Conservation (phyloP, 2,888 invertebrate genomes). For the Mythimna impura region DNA sequence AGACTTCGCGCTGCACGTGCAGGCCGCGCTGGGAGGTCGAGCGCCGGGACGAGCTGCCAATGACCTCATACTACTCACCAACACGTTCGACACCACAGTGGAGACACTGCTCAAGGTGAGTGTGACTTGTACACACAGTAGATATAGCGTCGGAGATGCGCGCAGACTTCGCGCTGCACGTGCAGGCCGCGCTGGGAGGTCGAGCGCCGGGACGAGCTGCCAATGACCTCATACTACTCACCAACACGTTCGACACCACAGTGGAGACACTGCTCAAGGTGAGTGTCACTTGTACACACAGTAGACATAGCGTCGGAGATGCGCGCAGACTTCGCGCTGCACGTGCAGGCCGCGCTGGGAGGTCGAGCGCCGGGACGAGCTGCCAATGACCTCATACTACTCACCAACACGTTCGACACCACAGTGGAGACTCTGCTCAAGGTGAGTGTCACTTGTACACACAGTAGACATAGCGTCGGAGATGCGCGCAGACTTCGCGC, state of each 20-base stretch:
- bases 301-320: no score
- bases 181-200: constrained; percentile 91
- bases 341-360: constrained; percentile 92
- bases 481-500: constrained; percentile 92
- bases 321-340: constrained; percentile 93
- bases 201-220: constrained; percentile 75
- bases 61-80: constrained; percentile 90
- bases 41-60: constrained; percentile 78
- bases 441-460: neutral
- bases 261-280: constrained; percentile 93
- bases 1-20: constrained; percentile 93
- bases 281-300: no score
- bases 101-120: constrained; percentile 91
- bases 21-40: constrained; percentile 89
- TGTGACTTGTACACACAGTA: no score
- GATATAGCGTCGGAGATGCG: constrained; percentile 70
- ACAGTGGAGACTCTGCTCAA: constrained; percentile 94
- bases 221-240: constrained; percentile 88
- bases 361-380: constrained; percentile 72
- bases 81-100: constrained; percentile 94
- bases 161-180: constrained; percentile 93
- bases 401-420: constrained; percentile 93
- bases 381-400: constrained; percentile 86
- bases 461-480: no score
- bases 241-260: constrained; percentile 94